Conservation (phyloP, 2,888 invertebrate species). For the Willowsia nigromaculata region DNA sequence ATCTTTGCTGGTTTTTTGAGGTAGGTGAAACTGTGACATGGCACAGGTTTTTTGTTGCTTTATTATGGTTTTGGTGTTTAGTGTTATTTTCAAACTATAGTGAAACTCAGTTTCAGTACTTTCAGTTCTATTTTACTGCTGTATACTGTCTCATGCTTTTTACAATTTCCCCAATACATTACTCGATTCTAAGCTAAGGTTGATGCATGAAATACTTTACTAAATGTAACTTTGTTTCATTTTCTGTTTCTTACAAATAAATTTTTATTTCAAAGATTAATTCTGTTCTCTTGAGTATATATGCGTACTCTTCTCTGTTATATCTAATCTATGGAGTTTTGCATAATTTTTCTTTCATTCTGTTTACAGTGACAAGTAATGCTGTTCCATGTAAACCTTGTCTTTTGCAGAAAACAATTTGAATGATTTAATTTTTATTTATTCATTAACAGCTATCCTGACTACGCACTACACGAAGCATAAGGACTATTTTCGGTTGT, state of each 20-base stretch:
- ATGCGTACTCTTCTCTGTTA: neutral
- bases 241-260: constrained; percentile 9
- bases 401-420: neutral
- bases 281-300: neutral
- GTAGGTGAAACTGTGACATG: constrained; percentile 45
- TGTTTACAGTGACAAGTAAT: constrained; percentile 37
- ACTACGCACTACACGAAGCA: constrained; percentile 33
- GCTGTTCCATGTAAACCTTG: constrained; percentile 26
- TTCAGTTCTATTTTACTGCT: neutral
- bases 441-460: constrained; percentile 62
- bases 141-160: neutral
- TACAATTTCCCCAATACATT: neutral
- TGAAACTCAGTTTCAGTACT: neutral
- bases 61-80: neutral
- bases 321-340: neutral
- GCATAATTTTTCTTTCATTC: neutral
- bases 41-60: constrained; percentile 10
- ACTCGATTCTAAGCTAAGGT: neutral
- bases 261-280: neutral
- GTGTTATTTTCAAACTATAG: neutral
- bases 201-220: neutral
- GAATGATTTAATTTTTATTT: constrained; percentile 53
- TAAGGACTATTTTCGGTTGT: constrained; percentile 52
- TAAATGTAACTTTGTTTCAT: neutral
- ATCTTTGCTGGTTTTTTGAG: constrained; percentile 28